Evolutionary conservation across 2,113 vertebrate genomes (phyloP), one percentile per base, ranked within the genome.

Genomic region (Chelonoidis abingdonii): DNA sequence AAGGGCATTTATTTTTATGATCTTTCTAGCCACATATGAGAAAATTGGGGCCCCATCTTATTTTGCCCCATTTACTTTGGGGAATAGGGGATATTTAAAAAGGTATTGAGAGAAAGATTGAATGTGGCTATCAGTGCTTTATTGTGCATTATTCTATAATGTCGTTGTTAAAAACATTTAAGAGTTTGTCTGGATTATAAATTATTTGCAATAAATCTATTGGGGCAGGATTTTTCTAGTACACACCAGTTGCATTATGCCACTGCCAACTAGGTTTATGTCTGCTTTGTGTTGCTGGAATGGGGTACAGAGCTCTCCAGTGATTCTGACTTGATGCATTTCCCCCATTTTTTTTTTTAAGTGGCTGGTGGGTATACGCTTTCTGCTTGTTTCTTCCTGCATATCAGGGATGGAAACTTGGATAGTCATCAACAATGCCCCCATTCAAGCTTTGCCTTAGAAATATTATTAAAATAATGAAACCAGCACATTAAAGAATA

Each of bases 401-500:
- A 53, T 31, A 81, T 81, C 19, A 85, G 59, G 31, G 44, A 49
- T 62, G 83, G 31, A 85, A 69, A 57, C 57, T 69, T 35, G 29
- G 59, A 49, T 5, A 69, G 12, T 19, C 44, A 83, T 83, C 54
- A 57, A 29, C n/a, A 53, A 82, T 27, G 80, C 24, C 29, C 12
- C 38, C 81, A 57, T 56, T 57, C 80, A 65, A 54, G 65, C 94
- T 87, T 93, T 83, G 62, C 91, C 93, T 87, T 84, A 83, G 95
- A 93, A 91, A 96, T 91, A 93, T 86, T 90, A 95, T 95, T 93
- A 83, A 96, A 93, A 97, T 49, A 91, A 96, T 89, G 57, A 79
- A 91, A 65, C 57, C 83, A 83, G 35, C 25, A 11, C 80, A 89
- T 93, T 97, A 94, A 96, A 92, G 88, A 95, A 88, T 49, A 57